phyloP scores from a whole-genome alignment of 2,113 vertebrate species.

The Limnothrissa miodon region DNA sequence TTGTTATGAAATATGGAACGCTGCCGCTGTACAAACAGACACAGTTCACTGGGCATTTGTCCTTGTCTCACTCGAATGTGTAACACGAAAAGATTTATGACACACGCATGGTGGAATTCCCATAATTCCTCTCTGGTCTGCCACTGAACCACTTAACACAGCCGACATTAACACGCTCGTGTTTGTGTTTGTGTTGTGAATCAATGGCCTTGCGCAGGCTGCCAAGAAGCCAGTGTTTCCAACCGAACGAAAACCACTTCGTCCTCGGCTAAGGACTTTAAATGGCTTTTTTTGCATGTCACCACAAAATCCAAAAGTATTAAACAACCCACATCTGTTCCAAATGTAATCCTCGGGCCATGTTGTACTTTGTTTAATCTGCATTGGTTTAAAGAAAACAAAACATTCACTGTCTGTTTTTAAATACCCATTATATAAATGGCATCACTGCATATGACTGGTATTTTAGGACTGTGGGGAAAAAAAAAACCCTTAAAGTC shows the following conservation, averaged over 20 bases:
- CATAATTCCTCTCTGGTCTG: constrained; percentile 1
- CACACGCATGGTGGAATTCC: not conserved
- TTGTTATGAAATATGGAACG: not conserved
- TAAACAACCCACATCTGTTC: not conserved
- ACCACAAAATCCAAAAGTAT: not conserved
- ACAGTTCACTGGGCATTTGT: not conserved
- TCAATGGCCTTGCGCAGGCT: not conserved
- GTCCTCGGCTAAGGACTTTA: not conserved
- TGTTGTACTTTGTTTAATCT: not conserved
- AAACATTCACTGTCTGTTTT: not conserved
- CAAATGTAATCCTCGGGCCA: not conserved
- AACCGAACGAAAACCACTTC: not conserved
- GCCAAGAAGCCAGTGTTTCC: not conserved
- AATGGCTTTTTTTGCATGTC: not conserved
- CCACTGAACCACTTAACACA: not conserved
- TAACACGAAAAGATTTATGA: not conserved
- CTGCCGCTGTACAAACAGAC: not conserved
- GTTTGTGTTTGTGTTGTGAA: not conserved
- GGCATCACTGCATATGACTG: not conserved
- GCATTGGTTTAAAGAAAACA: not conserved
- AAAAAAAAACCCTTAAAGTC: too few species aligned
- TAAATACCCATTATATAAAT: not conserved
- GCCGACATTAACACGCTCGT: not conserved
- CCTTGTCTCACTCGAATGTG: not conserved
- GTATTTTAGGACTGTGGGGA: not conserved